phyloP scores from a whole-genome alignment of 2,888 invertebrate genomes.

The Lepidonotus clava region DNA sequence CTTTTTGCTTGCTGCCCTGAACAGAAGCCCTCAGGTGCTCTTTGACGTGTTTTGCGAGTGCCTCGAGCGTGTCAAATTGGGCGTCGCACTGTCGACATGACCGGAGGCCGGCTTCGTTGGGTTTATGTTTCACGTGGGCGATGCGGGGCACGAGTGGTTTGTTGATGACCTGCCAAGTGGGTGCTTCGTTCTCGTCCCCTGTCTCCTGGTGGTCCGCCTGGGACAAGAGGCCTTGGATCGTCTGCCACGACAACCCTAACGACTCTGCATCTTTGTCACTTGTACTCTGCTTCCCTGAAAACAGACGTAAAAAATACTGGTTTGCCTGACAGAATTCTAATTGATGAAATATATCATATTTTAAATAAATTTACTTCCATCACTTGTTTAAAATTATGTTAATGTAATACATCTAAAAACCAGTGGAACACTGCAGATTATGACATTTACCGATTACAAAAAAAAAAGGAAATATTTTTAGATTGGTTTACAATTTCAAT shows the following conservation, averaged over 20 bases:
- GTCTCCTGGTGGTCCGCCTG: constrained; percentile 10
- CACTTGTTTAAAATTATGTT: too few relatives aligned
- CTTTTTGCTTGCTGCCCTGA: neutral
- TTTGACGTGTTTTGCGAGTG: constrained; percentile 45
- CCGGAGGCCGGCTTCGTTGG: constrained; percentile 2
- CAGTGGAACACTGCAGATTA: too few relatives aligned
- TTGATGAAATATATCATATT: too few relatives aligned
- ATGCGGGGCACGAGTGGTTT: neutral
- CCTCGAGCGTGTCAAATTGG: constrained; percentile 14
- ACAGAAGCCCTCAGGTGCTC: constrained; percentile 30
- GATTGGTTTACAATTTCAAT: too few relatives aligned
- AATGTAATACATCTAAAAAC: too few relatives aligned
- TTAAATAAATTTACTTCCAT: too few relatives aligned
- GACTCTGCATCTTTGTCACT: constrained; percentile 26
- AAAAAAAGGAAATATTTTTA: too few relatives aligned
- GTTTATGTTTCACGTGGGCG: constrained; percentile 27
- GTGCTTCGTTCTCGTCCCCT: neutral
- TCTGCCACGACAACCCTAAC: constrained; percentile 26
- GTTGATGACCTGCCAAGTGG: neutral
- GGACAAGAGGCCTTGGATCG: neutral
- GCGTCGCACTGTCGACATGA: constrained; percentile 46
- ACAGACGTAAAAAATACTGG: too few relatives aligned
- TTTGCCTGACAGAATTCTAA: too few relatives aligned
- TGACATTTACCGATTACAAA: too few relatives aligned
- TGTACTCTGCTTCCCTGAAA: constrained; percentile 13